Evolutionary conservation across 2,113 vertebrate species (phyloP).

Genomic region (Scartelaos histophorus): DNA sequence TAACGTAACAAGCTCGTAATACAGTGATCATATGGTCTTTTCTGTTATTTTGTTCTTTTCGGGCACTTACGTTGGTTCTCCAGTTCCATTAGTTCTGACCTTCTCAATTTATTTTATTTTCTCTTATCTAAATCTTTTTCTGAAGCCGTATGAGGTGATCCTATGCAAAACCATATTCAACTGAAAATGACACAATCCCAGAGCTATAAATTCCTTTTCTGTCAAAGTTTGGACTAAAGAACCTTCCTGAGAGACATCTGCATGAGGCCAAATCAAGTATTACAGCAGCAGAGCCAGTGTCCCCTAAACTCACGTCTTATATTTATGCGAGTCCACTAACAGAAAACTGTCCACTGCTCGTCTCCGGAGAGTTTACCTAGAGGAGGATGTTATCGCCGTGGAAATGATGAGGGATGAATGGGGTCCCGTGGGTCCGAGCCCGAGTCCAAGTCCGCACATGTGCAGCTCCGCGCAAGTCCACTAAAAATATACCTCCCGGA

Average conservation of each 20-base stretch:
- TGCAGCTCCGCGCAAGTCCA: slow-evolving; percentile 48
- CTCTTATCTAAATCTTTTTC: no score
- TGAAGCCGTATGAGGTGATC: no score
- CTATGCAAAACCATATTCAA: not conserved
- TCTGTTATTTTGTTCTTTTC: no score
- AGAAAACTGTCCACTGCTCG: slow-evolving; percentile 62
- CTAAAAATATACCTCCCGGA: slow-evolving; percentile 74
- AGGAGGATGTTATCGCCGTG: slow-evolving; percentile 79
- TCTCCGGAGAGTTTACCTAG: slow-evolving; percentile 53
- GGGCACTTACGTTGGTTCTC: no score
- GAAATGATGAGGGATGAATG: slow-evolving; percentile 76
- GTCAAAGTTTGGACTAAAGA: slow-evolving; percentile 30
- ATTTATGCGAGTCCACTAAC: slow-evolving; percentile 73
- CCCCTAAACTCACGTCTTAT: slow-evolving; percentile 72
- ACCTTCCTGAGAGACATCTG: slow-evolving; percentile 74
- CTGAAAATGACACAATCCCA: not conserved
- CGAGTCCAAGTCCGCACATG: slow-evolving; percentile 68
- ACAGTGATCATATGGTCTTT: no score
- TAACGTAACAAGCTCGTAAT: no score
- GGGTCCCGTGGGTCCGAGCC: slow-evolving; percentile 54
- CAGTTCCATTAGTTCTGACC: no score
- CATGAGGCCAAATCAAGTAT: slow-evolving; percentile 59
- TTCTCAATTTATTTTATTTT: no score
- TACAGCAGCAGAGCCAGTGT: slow-evolving; percentile 39
- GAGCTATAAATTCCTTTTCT: not conserved